phyloP scores from a whole-genome alignment of 1,140 invertebrate genomes.

The Dysdera silvatica region DNA sequence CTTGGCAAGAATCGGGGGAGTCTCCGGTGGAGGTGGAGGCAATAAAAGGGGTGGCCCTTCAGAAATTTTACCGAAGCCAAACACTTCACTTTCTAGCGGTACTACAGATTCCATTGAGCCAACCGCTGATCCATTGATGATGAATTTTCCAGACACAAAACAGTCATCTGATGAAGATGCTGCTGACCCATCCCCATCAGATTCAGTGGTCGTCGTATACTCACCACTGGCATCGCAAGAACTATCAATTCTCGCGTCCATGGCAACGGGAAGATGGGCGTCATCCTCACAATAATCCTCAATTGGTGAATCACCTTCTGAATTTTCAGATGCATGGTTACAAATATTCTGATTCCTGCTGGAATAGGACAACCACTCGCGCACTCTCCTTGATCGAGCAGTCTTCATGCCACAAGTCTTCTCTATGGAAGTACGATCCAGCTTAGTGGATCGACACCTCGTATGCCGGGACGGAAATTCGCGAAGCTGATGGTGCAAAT shows the following conservation, averaged over 20 bases:
- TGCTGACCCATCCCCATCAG: not conserved
- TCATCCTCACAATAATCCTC: not conserved
- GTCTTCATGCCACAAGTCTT: not conserved
- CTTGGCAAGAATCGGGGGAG: no score
- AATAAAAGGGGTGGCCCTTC: no score
- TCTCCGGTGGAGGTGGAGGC: no score
- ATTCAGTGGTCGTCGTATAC: conserved; percentile 57
- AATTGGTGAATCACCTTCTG: not conserved
- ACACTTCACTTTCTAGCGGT: no score
- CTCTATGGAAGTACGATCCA: no score
- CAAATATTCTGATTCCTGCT: not conserved
- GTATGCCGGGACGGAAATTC: no score
- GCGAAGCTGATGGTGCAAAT: no score
- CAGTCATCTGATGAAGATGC: not conserved
- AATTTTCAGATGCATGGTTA: not conserved
- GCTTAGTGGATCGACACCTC: no score
- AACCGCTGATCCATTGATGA: no score
- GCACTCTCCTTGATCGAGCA: not conserved
- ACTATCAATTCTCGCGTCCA: conserved; percentile 46
- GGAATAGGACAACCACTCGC: not conserved
- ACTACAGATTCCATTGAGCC: no score
- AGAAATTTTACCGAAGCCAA: no score
- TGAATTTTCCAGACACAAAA: no score
- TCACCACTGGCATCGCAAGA: conserved; percentile 80
- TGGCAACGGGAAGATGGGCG: not conserved